These are phyloP conservation scores for Cephalotes varians DNA, from an alignment of 2,888 invertebrate genomes.

Conservation along the genomic window DNA sequence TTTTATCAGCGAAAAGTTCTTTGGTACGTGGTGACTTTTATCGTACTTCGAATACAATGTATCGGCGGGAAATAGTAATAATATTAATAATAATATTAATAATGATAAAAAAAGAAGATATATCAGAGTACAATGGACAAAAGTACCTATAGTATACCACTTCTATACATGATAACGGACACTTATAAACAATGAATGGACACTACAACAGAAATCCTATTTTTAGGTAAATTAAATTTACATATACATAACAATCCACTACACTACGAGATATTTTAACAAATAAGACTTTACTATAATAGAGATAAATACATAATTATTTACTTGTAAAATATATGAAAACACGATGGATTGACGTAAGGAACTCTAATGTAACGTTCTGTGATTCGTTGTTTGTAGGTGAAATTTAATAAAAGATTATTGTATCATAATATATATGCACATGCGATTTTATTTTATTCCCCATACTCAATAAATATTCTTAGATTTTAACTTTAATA, in stretches of 20 bases:
- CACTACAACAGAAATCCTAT: constrained; percentile 82
- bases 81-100: constrained; percentile 70
- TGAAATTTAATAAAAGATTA: constrained; percentile 86
- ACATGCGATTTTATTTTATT: neutral
- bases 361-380: constrained; percentile 86
- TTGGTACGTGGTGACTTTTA: constrained; percentile 76
- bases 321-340: constrained; percentile 85
- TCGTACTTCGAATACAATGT: constrained; percentile 73
- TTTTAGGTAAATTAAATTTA: constrained; percentile 85
- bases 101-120: constrained; percentile 65
- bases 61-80: constrained; percentile 69
- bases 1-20: constrained; percentile 73
- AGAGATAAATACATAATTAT: constrained; percentile 84
- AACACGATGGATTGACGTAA: constrained; percentile 85
- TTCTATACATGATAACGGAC: constrained; percentile 80
- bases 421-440: constrained; percentile 80
- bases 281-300: constrained; percentile 85
- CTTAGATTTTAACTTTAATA: neutral
- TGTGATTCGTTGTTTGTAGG: constrained; percentile 86
- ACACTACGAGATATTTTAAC: constrained; percentile 85
- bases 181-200: constrained; percentile 83
- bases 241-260: constrained; percentile 84
- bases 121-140: constrained; percentile 84
- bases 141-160: constrained; percentile 83
- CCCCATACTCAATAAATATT: neutral